Evolutionary conservation across 2,888 invertebrate species (phyloP).

Genomic region (Autographa pulchrina): DNA sequence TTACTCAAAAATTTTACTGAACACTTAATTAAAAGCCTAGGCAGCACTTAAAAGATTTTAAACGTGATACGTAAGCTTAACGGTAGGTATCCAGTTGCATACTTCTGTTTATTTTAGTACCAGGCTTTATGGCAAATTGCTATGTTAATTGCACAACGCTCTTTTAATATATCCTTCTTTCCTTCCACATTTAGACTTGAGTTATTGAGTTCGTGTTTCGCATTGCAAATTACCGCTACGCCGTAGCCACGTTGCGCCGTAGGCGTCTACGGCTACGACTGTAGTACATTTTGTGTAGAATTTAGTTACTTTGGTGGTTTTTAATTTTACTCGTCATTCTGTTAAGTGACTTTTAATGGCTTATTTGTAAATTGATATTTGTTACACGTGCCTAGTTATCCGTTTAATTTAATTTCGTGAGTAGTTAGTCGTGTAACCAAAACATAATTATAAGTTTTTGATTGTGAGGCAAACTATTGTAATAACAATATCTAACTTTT

Average conservation of each 20-base stretch:
- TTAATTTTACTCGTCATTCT: conserved; percentile 27
- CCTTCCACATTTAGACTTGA: conserved; percentile 72
- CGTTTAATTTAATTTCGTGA: not conserved
- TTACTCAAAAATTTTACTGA: not conserved
- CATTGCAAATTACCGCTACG: conserved; percentile 73
- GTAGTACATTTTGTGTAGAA: conserved; percentile 39
- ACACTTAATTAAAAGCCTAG: conserved; percentile 47
- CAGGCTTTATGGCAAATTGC: conserved; percentile 63
- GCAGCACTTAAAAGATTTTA: conserved; percentile 47
- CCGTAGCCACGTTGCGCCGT: conserved; percentile 68
- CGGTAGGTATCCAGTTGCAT: conserved; percentile 51
- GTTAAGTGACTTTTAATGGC: conserved; percentile 11
- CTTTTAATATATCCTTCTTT: conserved; percentile 76
- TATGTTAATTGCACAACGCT: conserved; percentile 71
- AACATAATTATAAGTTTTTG: conserved; percentile 1
- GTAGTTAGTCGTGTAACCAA: not conserved
- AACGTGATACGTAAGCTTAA: conserved; percentile 54
- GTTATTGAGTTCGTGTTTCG: conserved; percentile 79
- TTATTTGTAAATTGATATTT: conserved; percentile 9
- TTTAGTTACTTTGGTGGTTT: conserved; percentile 15
- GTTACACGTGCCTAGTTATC: conserved; percentile 6
- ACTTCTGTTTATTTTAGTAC: conserved; percentile 57
- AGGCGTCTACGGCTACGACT: conserved; percentile 61
- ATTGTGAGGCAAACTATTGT: not conserved
- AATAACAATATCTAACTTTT: not conserved